phyloP scores from a whole-genome alignment of 2,888 invertebrate genomes.

The Bunonema sp. region DNA sequence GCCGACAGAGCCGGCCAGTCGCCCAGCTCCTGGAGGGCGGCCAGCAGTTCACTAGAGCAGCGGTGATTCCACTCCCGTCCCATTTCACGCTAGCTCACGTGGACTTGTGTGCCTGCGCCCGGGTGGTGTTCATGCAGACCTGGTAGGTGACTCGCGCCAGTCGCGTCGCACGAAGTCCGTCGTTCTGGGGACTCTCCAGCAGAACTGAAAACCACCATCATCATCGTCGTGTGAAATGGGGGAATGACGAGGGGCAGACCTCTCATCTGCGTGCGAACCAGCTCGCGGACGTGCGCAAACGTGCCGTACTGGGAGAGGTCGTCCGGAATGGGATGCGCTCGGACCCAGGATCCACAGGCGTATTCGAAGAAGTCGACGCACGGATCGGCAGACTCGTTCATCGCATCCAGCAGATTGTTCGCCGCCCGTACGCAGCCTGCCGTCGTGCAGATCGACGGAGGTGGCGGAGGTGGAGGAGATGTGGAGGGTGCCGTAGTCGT shows the following conservation, averaged over 20 bases:
- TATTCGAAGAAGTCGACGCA: slow-evolving; percentile 29
- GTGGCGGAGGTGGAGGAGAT: no score
- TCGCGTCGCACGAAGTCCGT: slow-evolving; percentile 2
- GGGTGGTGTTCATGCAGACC: slow-evolving; percentile 10
- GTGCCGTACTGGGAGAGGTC: slow-evolving; percentile 14
- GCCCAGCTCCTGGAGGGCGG: slow-evolving; percentile 21
- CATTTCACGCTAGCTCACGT: slow-evolving; percentile 12
- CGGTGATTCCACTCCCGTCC: slow-evolving; percentile 1
- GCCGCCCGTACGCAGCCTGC: slow-evolving; percentile 30
- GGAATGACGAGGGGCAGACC: slow-evolving; percentile 3
- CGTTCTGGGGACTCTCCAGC: slow-evolving; percentile 3
- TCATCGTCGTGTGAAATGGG: no score
- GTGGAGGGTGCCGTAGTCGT: slow-evolving; percentile 1
- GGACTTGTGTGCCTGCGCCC: slow-evolving; percentile 4
- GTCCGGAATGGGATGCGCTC: slow-evolving; percentile 17
- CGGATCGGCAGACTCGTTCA: slow-evolving; percentile 17
- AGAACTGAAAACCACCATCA: slow-evolving; percentile 7
- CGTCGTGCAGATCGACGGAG: slow-evolving; percentile 20
- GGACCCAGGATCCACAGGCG: slow-evolving; percentile 22
- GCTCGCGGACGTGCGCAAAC: slow-evolving; percentile 11
- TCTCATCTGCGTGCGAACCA: slow-evolving; percentile 11
- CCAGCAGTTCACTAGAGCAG: slow-evolving; percentile 7
- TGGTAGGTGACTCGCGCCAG: slow-evolving; percentile 9
- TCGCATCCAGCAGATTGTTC: slow-evolving; percentile 19
- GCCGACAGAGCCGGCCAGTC: slow-evolving; percentile 30